phyloP scores from a whole-genome alignment of 2,113 vertebrate species.

The Anas platyrhynchos region DNA sequence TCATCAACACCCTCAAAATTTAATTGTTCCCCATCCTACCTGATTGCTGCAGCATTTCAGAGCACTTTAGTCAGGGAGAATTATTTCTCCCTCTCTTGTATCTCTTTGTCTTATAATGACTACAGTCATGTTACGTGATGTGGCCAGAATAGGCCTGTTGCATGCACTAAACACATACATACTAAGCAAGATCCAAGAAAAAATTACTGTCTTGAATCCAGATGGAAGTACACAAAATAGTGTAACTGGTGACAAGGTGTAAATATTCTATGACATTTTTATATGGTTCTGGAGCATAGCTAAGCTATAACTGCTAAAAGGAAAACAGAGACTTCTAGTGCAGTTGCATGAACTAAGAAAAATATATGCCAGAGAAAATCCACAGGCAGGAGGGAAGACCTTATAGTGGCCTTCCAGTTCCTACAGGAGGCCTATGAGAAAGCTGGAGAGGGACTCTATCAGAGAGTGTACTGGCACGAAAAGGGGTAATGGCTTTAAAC shows the following conservation, averaged over 20 bases:
- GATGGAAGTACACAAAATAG: neutral
- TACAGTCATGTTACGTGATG: neutral
- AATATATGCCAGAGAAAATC: neutral
- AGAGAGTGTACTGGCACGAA: no score
- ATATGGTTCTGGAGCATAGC: neutral
- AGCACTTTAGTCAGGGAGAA: neutral
- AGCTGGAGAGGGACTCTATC: no score
- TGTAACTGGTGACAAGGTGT: neutral
- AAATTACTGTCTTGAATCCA: neutral
- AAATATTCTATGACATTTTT: neutral
- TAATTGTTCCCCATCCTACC: neutral
- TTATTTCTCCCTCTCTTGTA: neutral
- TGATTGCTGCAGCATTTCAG: neutral
- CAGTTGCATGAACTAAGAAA: neutral
- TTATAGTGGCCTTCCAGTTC: no score
- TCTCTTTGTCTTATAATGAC: neutral
- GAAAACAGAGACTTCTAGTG: neutral
- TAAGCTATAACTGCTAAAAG: neutral
- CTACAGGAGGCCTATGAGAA: no score
- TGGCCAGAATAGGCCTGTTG: neutral
- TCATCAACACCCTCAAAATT: neutral
- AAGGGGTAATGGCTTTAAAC: no score
- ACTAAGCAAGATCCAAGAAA: neutral
- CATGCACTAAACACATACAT: neutral
- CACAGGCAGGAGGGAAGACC: neutral